A percentile compares a stretch with the other conserved stretches of the same genome.
Evolutionary conservation across 2,888 invertebrate species (phyloP).

Genomic region (Aspidapion aeneum): DNA sequence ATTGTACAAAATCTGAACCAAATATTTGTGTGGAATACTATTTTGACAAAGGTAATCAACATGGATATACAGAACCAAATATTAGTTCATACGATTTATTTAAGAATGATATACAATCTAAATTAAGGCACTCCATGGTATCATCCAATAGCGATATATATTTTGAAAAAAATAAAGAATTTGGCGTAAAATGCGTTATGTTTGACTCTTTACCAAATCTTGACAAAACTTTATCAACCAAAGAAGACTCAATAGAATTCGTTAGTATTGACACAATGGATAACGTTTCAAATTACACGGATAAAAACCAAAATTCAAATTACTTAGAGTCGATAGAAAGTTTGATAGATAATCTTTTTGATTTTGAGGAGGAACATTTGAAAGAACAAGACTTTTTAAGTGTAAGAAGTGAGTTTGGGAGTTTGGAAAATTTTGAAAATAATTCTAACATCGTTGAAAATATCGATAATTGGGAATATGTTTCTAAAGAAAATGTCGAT

Average conservation of each 20-base stretch:
- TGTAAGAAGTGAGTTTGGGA: background rate
- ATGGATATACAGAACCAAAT: no score
- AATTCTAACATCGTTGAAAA: background rate
- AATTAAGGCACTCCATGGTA: background rate
- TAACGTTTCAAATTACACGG: background rate
- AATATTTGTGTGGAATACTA: no score
- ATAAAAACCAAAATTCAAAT: background rate
- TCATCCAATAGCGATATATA: no score
- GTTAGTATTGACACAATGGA: background rate
- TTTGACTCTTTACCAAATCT: background rate
- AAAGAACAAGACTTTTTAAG: background rate
- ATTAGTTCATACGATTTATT: no score
- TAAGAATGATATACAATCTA: background rate
- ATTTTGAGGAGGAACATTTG: background rate
- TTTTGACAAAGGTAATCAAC: no score
- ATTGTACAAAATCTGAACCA: background rate
- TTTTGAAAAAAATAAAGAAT: no score
- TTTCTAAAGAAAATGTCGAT: background rate
- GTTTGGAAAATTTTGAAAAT: no score
- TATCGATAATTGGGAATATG: background rate
- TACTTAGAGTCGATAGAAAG: background rate
- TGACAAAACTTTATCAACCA: no score
- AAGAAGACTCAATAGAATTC: background rate
- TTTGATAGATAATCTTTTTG: background rate
- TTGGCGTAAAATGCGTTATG: background rate